Percentiles rank a stretch among this genome's conserved stretches.
Evolutionary conservation across 2,113 vertebrate genomes (phyloP).

Genomic region (Rostratula benghalensis): DNA sequence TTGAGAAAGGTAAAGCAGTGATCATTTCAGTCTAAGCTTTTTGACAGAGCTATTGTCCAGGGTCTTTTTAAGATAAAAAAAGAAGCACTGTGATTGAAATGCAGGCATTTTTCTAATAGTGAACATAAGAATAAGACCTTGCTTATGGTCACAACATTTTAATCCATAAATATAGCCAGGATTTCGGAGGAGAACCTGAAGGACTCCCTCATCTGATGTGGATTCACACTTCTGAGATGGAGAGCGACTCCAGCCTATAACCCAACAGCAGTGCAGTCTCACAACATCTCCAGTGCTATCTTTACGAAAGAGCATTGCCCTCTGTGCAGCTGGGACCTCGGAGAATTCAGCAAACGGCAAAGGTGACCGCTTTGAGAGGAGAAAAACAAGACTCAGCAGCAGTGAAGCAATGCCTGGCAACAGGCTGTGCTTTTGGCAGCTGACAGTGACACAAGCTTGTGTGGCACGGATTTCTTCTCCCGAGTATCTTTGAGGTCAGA

Average conservation of each 20-base stretch:
- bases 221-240: neutral
- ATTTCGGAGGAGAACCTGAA: neutral
- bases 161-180: neutral
- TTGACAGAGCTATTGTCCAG: neutral
- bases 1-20: neutral
- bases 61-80: neutral
- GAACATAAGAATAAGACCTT: neutral
- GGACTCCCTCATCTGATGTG: neutral
- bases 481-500: neutral
- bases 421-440: neutral
- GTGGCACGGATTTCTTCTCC: neutral
- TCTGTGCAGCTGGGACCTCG: neutral
- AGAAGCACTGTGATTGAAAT: neutral
- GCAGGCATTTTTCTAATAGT: neutral
- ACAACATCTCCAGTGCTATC: neutral
- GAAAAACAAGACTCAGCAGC: neutral
- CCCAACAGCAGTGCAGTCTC: accelerated
- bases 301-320: neutral
- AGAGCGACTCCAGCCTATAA: neutral
- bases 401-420: neutral
- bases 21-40: neutral
- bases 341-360: neutral
- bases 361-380: neutral
- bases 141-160: neutral
- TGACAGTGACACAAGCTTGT: neutral